Percentiles rank a stretch among this genome's conserved stretches.
phyloP scores from a whole-genome alignment of 2,113 vertebrate genomes.

The Camelus dromedarius region DNA sequence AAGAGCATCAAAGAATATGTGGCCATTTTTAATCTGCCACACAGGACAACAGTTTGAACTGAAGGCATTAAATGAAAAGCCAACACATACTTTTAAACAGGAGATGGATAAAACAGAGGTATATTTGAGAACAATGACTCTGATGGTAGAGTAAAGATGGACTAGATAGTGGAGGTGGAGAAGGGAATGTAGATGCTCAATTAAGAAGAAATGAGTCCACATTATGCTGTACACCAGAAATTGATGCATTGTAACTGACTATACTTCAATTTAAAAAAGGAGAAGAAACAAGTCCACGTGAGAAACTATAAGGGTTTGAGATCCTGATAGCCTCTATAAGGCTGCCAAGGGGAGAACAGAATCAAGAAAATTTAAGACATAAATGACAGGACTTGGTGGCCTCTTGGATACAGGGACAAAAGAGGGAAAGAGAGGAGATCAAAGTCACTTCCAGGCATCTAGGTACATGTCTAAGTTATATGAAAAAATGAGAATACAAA shows the following conservation, averaged over 20 bases:
- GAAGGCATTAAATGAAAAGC: conserved; percentile 16
- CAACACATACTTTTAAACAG: background rate
- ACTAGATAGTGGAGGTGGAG: background rate
- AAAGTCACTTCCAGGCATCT: conserved; percentile 1
- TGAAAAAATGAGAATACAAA: background rate
- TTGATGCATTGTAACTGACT: no score
- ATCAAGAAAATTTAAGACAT: background rate
- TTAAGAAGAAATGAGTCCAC: background rate
- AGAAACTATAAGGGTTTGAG: background rate
- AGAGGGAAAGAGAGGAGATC: background rate
- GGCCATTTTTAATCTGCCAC: background rate
- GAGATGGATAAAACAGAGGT: background rate
- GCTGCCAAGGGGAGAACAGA: background rate
- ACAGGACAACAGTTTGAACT: background rate
- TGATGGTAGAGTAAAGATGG: background rate
- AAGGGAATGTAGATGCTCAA: background rate
- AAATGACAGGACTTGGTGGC: background rate
- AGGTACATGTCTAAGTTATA: conserved; percentile 26
- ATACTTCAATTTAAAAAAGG: no score
- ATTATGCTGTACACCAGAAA: no score
- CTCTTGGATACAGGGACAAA: background rate
- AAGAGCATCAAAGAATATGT: background rate
- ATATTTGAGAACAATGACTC: background rate
- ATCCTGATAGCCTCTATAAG: background rate
- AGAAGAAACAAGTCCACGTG: background rate